Percentiles rank a stretch among this genome's conserved stretches.
These are phyloP conservation scores for Lithophane ornitopus DNA, from an alignment of 2,888 invertebrate genomes.

Conservation along the genomic window DNA sequence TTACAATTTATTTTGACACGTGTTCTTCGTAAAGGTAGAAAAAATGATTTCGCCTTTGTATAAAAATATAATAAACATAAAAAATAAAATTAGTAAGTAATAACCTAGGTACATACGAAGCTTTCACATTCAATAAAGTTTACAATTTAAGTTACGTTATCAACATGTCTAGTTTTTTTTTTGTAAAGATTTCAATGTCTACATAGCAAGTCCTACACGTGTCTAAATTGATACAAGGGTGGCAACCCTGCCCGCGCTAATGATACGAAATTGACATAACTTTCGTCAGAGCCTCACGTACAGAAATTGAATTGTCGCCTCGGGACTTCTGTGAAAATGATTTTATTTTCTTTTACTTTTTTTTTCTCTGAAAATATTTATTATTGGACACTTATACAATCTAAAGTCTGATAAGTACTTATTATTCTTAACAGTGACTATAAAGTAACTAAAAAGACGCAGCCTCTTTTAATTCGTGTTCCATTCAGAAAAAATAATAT, in stretches of 20 bases:
- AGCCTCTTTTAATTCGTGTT: background rate
- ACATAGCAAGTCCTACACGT: background rate
- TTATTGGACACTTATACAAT: constrained; percentile 10
- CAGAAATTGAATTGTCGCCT: constrained; percentile 71
- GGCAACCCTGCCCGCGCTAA: constrained; percentile 69
- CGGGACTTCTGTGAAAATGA: constrained; percentile 60
- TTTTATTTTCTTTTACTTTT: constrained; percentile 49
- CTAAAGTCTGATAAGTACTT: background rate
- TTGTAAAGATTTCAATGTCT: background rate
- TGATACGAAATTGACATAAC: constrained; percentile 80
- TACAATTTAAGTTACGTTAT: background rate
- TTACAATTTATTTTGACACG: background rate
- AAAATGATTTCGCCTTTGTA: background rate
- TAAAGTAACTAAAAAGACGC: background rate
- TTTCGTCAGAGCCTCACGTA: constrained; percentile 72
- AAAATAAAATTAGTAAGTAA: background rate
- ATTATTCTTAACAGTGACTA: background rate
- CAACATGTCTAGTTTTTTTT: background rate
- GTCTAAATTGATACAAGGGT: constrained; percentile 28
- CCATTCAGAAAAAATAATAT: background rate
- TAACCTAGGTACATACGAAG: background rate
- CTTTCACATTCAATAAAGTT: background rate
- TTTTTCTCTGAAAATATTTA: constrained; percentile 32
- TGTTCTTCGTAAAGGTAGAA: background rate
- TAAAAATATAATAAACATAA: background rate